These are phyloP conservation scores for Daphoenositta chrysoptera DNA, from an alignment of 2,113 vertebrate genomes.

Conservation along the genomic window DNA sequence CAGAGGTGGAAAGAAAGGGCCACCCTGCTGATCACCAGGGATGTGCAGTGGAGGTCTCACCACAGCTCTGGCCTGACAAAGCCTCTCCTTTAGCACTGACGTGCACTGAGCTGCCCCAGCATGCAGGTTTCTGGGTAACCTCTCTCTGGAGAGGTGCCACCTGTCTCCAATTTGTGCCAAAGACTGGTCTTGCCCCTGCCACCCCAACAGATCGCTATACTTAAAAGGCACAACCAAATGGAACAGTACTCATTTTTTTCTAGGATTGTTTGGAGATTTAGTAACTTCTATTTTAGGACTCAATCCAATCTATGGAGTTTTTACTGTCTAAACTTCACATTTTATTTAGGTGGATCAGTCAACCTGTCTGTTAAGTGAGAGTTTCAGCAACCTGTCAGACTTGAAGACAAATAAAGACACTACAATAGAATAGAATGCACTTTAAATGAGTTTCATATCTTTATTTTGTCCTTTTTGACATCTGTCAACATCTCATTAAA, in stretches of 20 bases:
- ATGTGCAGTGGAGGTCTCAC: rapidly evolving
- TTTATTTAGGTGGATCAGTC: not conserved
- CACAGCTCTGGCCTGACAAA: not conserved
- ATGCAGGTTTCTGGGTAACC: not conserved
- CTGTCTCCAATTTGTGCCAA: not conserved
- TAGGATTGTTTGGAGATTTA: not conserved
- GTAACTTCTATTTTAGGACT: not conserved
- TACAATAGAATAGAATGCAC: not conserved
- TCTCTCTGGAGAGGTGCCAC: not conserved
- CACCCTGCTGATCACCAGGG: not conserved
- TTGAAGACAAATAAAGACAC: not conserved
- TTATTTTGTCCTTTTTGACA: not conserved
- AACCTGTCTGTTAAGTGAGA: not conserved
- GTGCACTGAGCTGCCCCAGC: rapidly evolving
- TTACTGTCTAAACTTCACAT: not conserved
- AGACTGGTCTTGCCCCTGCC: not conserved
- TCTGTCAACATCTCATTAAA: not conserved
- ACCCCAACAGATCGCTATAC: not conserved
- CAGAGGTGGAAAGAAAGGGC: not conserved
- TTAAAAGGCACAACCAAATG: not conserved
- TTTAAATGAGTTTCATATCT: not conserved
- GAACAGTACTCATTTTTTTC: not conserved
- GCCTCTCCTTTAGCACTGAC: not conserved
- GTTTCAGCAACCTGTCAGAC: not conserved
- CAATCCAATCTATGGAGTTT: not conserved